A percentile compares a stretch with the other conserved stretches of the same genome.
These are phyloP conservation scores for Caracal caracal DNA, from an alignment of 2,113 vertebrate species.

Conservation along the genomic window DNA sequence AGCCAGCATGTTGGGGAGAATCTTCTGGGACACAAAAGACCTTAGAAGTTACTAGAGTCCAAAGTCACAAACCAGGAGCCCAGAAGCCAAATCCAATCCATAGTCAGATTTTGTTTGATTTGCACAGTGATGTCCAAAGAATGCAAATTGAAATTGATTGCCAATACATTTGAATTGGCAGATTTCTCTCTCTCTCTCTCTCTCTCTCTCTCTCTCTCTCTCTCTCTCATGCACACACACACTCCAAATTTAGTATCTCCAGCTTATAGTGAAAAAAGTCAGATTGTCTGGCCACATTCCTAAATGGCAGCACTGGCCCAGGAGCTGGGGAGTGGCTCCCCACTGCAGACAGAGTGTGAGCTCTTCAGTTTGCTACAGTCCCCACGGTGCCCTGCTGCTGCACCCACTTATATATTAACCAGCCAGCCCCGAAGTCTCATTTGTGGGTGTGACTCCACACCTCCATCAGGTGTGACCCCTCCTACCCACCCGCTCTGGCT, in stretches of 20 bases:
- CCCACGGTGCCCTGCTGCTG: not conserved
- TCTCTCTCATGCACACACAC: not conserved
- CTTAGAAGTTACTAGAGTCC: not conserved
- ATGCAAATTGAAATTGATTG: not conserved
- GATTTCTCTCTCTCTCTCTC: not conserved
- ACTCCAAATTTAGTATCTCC: not conserved
- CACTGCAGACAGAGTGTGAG: accelerated
- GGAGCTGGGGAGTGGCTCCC: not conserved
- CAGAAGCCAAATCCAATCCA: not conserved
- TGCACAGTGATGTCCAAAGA: not conserved
- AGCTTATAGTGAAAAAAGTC: not conserved
- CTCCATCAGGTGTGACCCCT: accelerated
- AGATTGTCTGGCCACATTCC: not conserved
- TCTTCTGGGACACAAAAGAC: not conserved
- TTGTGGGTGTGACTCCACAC: too few relatives aligned
- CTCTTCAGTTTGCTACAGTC: not conserved
- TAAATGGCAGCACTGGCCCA: not conserved
- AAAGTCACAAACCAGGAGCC: not conserved
- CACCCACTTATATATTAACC: not conserved
- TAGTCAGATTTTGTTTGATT: not conserved
- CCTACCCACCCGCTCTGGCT: not conserved
- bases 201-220: not conserved
- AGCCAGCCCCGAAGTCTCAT: not conserved
- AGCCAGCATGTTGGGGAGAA: not conserved
- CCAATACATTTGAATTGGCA: not conserved